These are phyloP conservation scores for Amblyteles armatorius DNA, from an alignment of 2,888 invertebrate species.

Conservation along the genomic window DNA sequence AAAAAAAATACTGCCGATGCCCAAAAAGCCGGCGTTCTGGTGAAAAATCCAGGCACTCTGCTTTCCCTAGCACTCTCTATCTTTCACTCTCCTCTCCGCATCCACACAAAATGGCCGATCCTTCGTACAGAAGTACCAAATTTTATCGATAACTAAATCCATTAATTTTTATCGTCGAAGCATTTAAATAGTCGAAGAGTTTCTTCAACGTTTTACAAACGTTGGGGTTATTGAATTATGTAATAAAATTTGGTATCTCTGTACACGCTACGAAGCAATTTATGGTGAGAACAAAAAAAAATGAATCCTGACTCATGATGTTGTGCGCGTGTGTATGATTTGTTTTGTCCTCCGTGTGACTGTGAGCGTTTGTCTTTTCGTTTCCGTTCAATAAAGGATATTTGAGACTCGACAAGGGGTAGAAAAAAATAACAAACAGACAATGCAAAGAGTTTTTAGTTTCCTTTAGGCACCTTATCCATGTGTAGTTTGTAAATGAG, in stretches of 20 bases:
- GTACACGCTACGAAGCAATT: background rate
- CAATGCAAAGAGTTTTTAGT: slow-evolving; percentile 44
- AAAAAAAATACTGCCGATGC: slow-evolving; percentile 1
- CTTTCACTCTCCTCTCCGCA: slow-evolving; percentile 15
- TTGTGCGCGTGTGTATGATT: slow-evolving; percentile 11
- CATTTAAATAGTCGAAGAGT: background rate
- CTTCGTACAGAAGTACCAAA: slow-evolving; percentile 1
- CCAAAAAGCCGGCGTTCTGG: slow-evolving; percentile 19
- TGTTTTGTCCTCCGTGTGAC: slow-evolving; percentile 25
- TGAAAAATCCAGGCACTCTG: slow-evolving; percentile 20
- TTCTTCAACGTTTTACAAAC: background rate
- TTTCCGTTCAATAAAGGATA: slow-evolving; percentile 71
- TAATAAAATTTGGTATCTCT: background rate
- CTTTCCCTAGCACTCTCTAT: slow-evolving; percentile 22
- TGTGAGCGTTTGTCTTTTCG: slow-evolving; percentile 62
- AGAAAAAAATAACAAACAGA: slow-evolving; percentile 23
- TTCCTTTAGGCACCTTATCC: slow-evolving; percentile 68
- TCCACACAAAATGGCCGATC: slow-evolving; percentile 28
- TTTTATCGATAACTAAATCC: background rate
- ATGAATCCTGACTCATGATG: slow-evolving; percentile 37
- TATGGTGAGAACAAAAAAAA: slow-evolving; percentile 11
- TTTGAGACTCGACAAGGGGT: slow-evolving; percentile 61
- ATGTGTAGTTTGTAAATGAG: background rate
- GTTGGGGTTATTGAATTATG: background rate
- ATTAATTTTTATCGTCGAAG: background rate